Evolutionary conservation across 1,140 invertebrate genomes (phyloP).

Genomic region (Spodoptera litura): DNA sequence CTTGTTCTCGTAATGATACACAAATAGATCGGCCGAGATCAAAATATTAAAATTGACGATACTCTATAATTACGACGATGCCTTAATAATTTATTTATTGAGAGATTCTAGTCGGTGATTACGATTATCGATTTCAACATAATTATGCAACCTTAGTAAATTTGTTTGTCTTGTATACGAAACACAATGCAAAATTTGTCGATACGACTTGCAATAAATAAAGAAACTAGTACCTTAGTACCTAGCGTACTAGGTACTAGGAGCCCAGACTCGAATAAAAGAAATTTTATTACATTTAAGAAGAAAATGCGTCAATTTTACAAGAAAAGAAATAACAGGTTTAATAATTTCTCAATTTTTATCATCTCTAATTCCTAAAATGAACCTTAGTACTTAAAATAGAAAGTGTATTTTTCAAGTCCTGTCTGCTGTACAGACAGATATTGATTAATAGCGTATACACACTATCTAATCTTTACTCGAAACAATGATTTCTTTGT

Average conservation of each 20-base stretch:
- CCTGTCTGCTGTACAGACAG: not conserved
- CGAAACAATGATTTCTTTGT: conserved; percentile 1
- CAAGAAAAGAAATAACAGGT: too few species aligned
- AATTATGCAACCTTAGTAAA: conserved; percentile 2
- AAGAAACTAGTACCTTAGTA: too few species aligned
- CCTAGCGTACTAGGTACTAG: too few species aligned
- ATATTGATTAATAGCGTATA: conserved; percentile 5
- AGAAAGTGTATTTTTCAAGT: not conserved
- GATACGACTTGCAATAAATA: too few species aligned
- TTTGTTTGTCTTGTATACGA: not conserved
- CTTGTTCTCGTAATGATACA: conserved; percentile 7
- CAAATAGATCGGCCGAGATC: conserved; percentile 1
- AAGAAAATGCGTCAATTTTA: too few species aligned
- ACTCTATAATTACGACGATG: not conserved
- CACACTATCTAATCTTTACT: not conserved
- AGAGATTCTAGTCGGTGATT: not conserved
- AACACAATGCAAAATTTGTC: too few species aligned
- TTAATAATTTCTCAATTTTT: too few species aligned
- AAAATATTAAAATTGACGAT: conserved; percentile 27
- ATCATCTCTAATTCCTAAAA: too few species aligned
- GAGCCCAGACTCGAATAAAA: too few species aligned
- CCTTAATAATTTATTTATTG: not conserved
- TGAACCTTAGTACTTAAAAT: too few species aligned
- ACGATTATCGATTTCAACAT: not conserved
- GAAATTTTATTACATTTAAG: too few species aligned